phyloP scores from a whole-genome alignment of 2,113 vertebrate genomes.

The Delphinapterus leucas region DNA sequence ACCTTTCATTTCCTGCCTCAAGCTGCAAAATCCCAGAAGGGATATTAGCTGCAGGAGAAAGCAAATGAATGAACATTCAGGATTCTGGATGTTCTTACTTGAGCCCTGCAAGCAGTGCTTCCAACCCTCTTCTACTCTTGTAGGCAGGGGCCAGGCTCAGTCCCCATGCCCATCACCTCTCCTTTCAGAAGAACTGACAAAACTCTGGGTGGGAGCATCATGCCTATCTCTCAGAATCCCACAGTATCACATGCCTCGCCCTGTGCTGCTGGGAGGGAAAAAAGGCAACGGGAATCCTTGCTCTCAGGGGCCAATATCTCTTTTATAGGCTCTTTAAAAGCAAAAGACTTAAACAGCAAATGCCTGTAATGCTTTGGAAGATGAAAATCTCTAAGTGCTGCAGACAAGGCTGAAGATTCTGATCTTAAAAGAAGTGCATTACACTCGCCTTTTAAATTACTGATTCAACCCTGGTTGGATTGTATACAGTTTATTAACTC shows the following conservation, averaged over 20 bases:
- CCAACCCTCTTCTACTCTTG: not conserved
- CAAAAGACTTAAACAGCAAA: slow-evolving; percentile 54
- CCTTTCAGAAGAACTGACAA: not conserved
- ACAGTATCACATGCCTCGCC: not conserved
- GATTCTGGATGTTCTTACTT: not conserved
- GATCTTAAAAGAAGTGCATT: slow-evolving; percentile 33
- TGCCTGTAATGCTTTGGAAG: slow-evolving; percentile 31
- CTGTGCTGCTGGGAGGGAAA: slow-evolving; percentile 12
- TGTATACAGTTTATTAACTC: slow-evolving; percentile 51
- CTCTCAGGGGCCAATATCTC: not conserved
- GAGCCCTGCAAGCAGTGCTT: not conserved
- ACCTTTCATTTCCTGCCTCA: slow-evolving; percentile 25
- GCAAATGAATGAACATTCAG: not conserved
- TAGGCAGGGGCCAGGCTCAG: not conserved
- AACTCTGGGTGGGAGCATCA: not conserved
- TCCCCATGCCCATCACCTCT: not conserved
- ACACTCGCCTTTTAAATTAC: slow-evolving; percentile 36
- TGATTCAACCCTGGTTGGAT: not conserved
- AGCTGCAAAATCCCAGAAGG: slow-evolving; percentile 36
- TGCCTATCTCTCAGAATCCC: not conserved
- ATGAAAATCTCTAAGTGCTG: slow-evolving; percentile 43
- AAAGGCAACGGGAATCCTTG: not conserved
- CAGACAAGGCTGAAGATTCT: slow-evolving; percentile 22
- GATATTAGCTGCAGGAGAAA: not conserved
- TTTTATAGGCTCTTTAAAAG: slow-evolving; percentile 49